Base-by-base conservation (phyloP, 2,113 vertebrate genomes). In the Aythya baeri region DNA sequence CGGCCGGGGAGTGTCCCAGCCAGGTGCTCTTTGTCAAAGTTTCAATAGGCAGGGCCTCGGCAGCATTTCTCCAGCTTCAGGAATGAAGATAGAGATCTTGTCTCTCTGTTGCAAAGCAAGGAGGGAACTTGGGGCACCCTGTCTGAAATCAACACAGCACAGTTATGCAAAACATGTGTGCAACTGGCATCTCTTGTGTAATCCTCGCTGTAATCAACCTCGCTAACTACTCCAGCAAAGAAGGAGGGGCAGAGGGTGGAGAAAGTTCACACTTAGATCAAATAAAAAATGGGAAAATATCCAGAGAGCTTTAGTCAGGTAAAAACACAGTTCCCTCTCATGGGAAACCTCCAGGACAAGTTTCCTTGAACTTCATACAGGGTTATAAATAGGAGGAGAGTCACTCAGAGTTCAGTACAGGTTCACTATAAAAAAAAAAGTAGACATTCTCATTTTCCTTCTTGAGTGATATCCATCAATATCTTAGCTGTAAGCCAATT, bases 231-330 rank as follows among this genome's bases (percentile, higher is more conserved):
- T 95, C 93, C 94, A 96, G 95, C 91, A 96, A 95, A 77, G 91
- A 97, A 97, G 96, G 91, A 97, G 92, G 93, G 93, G 89, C 46
- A 63, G 32, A 91, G 87, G 89, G 94, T 95, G 93, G 94, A 94
- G 95, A 95, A 96, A 97, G 95, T 96, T 97, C 97, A 97, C 96
- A 97, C 94, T 96, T 95, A 97, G 97, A 97, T 97, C 96, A 97
- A 91, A 94, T 81, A 97, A 94, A 96, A 97, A 96, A 91, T 93
- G 86, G 96, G 93, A 90, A 91, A 82, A 88, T 62, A 86, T 97
- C 97, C 97, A 98, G 95, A 97, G 77, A 90, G 79, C 74, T 95
- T 94, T 72, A 96, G 95, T 96, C 97, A 97, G 96, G 95, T 96
- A 91, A 96, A 95, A 96, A 97, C 83, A 95, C 83, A 77, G 90